Conservation (phyloP, 1,140 invertebrate species). For the Apocrypta bakeri region DNA sequence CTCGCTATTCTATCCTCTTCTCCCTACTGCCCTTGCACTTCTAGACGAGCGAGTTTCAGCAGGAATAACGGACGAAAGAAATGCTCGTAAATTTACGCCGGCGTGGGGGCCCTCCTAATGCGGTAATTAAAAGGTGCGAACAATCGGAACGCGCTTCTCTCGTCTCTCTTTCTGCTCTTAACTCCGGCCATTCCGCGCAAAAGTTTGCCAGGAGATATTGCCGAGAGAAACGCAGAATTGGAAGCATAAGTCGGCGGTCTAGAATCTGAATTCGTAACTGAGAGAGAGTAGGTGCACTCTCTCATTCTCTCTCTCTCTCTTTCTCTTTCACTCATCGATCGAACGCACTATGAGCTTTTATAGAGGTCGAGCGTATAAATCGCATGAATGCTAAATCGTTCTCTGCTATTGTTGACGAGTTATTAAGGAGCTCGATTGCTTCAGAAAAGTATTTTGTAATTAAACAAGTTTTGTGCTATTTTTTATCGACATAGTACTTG, state of each 20-base stretch:
- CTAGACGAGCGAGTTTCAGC: slow-evolving; percentile 27
- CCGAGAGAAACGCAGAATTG: neutral
- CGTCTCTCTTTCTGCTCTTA: slow-evolving; percentile 6
- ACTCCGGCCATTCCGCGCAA: slow-evolving; percentile 26
- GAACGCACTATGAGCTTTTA: neutral
- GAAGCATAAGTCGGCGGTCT: neutral
- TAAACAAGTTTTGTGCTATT: neutral
- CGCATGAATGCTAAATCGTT: neutral
- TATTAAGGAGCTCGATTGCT: neutral
- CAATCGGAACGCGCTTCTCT: slow-evolving; percentile 26
- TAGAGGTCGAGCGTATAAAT: neutral
- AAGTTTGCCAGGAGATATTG: slow-evolving; percentile 15
- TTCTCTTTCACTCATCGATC: too few species aligned
- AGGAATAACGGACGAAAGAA: slow-evolving; percentile 46
- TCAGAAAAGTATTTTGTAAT: neutral
- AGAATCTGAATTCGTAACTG: neutral
- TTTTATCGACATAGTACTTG: neutral
- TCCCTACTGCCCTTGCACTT: neutral
- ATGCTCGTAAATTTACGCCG: slow-evolving; percentile 44
- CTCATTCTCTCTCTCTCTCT: too few species aligned
- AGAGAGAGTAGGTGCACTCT: too few species aligned
- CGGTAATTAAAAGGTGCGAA: slow-evolving; percentile 52
- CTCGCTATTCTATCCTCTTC: neutral
- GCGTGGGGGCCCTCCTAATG: slow-evolving; percentile 16
- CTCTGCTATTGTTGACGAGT: neutral